These are phyloP conservation scores for Caenorhabditis sp. DNA, from an alignment of 2,888 invertebrate genomes.

Conservation along the genomic window DNA sequence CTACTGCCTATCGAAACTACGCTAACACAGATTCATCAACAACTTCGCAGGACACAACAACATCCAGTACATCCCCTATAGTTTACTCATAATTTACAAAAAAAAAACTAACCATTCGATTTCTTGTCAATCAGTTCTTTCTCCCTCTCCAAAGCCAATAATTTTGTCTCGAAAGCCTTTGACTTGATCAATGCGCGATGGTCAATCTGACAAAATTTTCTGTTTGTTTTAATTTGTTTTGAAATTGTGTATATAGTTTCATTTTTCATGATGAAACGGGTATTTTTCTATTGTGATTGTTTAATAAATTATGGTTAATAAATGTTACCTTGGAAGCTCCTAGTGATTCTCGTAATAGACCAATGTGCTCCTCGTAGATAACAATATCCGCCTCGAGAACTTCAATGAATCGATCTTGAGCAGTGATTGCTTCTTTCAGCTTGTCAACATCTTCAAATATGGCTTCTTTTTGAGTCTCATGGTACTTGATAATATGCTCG, in stretches of 20 bases:
- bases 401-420: constrained; percentile 65
- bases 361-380: constrained; percentile 68
- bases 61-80: constrained; percentile 10
- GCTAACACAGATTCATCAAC: constrained; percentile 21
- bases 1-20: constrained; percentile 29
- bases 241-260: background rate
- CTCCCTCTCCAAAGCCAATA: constrained; percentile 65
- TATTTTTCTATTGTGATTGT: background rate
- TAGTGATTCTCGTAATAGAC: constrained; percentile 65
- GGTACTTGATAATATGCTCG: constrained; percentile 46
- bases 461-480: constrained; percentile 57
- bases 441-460: constrained; percentile 62
- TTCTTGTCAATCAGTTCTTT: constrained; percentile 63
- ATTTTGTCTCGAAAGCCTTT: constrained; percentile 68
- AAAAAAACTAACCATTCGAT: constrained; percentile 56
- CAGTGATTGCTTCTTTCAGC: constrained; percentile 64
- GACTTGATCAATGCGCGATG: constrained; percentile 66
- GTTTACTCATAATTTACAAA: background rate
- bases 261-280: background rate
- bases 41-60: constrained; percentile 9
- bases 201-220: constrained; percentile 52
- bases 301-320: constrained; percentile 3
- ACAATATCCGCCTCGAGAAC: constrained; percentile 66
- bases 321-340: constrained; percentile 61
- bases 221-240: background rate